phyloP scores from a whole-genome alignment of 2,888 invertebrate genomes.

The Scaptomyza cyrtandrae region DNA sequence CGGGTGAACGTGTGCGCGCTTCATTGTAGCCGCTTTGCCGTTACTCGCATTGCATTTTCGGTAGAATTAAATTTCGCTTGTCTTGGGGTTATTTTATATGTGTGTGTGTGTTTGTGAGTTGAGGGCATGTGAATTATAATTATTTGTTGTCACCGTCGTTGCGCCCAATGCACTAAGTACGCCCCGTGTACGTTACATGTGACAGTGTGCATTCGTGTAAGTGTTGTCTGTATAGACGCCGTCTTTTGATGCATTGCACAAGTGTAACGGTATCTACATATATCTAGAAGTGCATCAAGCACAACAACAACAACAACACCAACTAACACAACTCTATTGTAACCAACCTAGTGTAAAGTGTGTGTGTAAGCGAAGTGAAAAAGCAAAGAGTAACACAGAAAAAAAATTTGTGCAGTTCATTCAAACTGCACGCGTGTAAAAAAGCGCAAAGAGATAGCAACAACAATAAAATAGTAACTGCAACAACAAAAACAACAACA shows the following conservation, averaged over 20 bases:
- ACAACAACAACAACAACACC: conserved; percentile 37
- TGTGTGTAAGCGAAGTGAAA: conserved; percentile 62
- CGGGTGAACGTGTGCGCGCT: conserved; percentile 47
- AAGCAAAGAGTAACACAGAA: conserved; percentile 54
- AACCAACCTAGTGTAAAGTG: conserved; percentile 57
- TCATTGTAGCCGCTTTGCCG: conserved; percentile 27
- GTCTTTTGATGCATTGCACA: conserved; percentile 76
- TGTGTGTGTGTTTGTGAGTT: conserved; percentile 18
- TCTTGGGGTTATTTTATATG: conserved; percentile 34
- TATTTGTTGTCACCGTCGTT: conserved; percentile 44
- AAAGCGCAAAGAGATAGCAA: conserved; percentile 41
- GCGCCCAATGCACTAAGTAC: conserved; percentile 49
- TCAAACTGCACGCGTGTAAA: conserved; percentile 73
- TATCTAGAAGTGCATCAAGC: conserved; percentile 67
- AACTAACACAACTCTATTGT: conserved; percentile 39
- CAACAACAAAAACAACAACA: conserved; percentile 32
- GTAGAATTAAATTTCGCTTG: conserved; percentile 64
- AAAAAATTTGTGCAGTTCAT: conserved; percentile 67
- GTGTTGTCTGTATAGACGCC: conserved; percentile 61
- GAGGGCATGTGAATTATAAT: conserved; percentile 68
- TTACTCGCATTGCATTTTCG: conserved; percentile 57
- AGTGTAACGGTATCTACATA: conserved; percentile 74
- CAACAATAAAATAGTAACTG: conserved; percentile 28
- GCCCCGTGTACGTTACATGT: conserved; percentile 27
- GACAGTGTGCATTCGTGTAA: conserved; percentile 47